Percentiles rank a stretch among this genome's conserved stretches.
Evolutionary conservation across 2,888 invertebrate genomes (phyloP).

Genomic region (Bombylius major): DNA sequence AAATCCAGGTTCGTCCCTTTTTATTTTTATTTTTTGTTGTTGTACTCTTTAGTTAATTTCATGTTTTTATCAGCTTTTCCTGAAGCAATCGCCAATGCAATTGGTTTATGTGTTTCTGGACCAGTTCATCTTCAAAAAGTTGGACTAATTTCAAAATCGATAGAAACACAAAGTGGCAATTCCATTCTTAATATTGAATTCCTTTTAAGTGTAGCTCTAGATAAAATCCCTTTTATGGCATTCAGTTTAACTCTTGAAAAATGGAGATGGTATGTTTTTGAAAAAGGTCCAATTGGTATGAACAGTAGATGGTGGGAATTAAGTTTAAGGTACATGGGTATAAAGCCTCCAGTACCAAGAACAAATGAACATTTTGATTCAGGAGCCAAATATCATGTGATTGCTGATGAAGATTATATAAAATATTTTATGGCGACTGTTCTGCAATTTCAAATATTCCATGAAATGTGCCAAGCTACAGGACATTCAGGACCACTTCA

Average conservation of each 20-base stretch:
- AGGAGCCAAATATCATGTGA: slow-evolving; percentile 69
- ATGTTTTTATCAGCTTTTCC: slow-evolving; percentile 54
- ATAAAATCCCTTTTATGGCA: slow-evolving; percentile 65
- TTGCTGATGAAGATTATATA: slow-evolving; percentile 56
- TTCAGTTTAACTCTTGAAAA: slow-evolving; percentile 71
- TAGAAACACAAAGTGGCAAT: slow-evolving; percentile 22
- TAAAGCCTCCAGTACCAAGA: slow-evolving; percentile 56
- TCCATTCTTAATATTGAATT: slow-evolving; percentile 28
- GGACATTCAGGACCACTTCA: slow-evolving; percentile 62
- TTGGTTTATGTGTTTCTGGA: slow-evolving; percentile 63
- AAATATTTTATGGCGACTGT: slow-evolving; percentile 74
- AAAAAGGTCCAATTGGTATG: slow-evolving; percentile 58
- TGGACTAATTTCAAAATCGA: slow-evolving; percentile 53
- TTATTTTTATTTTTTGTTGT: neutral
- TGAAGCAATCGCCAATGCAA: slow-evolving; percentile 71
- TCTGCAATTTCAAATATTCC: slow-evolving; percentile 75
- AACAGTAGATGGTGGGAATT: slow-evolving; percentile 67
- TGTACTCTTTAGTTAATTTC: neutral
- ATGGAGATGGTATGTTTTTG: slow-evolving; percentile 73
- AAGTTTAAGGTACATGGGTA: slow-evolving; percentile 57
- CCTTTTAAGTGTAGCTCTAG: slow-evolving; percentile 62
- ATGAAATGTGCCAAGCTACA: slow-evolving; percentile 59
- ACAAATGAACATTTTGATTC: slow-evolving; percentile 69
- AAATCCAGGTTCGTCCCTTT: slow-evolving; percentile 51
- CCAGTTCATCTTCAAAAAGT: slow-evolving; percentile 60